Percentiles rank a stretch among this genome's conserved stretches.
Evolutionary conservation across 2,113 vertebrate genomes (phyloP).

Genomic region (Pongo abelii): DNA sequence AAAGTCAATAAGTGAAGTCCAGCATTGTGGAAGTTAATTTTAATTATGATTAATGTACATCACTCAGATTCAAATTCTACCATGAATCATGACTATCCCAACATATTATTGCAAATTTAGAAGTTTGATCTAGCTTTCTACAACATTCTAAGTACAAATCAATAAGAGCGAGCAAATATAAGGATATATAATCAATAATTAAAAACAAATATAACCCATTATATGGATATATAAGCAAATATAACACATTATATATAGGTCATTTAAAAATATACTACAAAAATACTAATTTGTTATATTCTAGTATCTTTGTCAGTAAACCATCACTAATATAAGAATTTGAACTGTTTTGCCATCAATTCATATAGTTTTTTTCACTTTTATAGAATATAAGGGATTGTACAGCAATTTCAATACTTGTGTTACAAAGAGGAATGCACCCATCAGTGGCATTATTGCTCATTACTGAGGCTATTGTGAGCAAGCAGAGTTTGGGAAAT

Average conservation of each 20-base stretch:
- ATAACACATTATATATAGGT: not conserved
- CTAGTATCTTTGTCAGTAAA: not conserved
- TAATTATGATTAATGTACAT: not conserved
- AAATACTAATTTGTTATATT: not conserved
- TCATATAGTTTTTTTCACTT: not conserved
- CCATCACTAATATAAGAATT: not conserved
- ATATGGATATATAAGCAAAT: not conserved
- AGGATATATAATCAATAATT: not conserved
- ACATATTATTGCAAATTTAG: not conserved
- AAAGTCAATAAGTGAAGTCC: not conserved
- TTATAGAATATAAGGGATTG: not conserved
- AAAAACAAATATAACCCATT: not conserved
- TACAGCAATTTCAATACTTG: not conserved
- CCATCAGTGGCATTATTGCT: not conserved
- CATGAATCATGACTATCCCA: not conserved
- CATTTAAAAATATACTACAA: not conserved
- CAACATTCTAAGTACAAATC: not conserved
- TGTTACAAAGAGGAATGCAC: not conserved
- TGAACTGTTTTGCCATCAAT: not conserved
- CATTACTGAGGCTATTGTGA: not conserved
- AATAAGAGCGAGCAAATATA: not conserved
- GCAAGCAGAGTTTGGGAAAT: not conserved
- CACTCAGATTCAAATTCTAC: not conserved
- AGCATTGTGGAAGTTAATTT: not conserved
- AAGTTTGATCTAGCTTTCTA: not conserved